These are phyloP conservation scores for Phoxinus dragarum DNA, from an alignment of 2,797 vertebrate species.

Conservation along the genomic window DNA sequence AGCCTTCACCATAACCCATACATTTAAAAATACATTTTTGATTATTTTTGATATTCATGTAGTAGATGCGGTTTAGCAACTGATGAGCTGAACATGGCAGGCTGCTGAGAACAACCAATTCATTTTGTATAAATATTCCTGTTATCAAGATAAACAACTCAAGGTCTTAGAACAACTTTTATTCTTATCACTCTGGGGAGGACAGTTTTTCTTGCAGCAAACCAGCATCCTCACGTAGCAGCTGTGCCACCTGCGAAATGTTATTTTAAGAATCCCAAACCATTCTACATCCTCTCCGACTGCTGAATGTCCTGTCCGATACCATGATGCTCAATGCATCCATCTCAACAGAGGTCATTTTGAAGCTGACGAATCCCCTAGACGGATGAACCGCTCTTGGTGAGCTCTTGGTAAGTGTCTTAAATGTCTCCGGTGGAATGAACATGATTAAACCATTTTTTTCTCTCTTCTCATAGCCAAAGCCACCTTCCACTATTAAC, in stretches of 20 bases:
- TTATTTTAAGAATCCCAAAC: conserved; percentile 19
- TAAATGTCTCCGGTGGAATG: conserved; percentile 44
- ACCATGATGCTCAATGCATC: conserved; percentile 9
- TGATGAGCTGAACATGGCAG: neutral
- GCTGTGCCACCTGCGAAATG: conserved; percentile 41
- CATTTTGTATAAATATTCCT: conserved; percentile 27
- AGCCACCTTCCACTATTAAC: conserved; percentile 65
- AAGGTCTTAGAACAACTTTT: conserved; percentile 40
- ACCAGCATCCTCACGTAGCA: conserved; percentile 16
- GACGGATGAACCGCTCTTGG: conserved; percentile 22
- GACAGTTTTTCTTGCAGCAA: conserved; percentile 14
- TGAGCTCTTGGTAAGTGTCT: conserved; percentile 22
- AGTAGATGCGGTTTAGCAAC: neutral
- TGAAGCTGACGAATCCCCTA: conserved; percentile 21
- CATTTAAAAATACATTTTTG: neutral
- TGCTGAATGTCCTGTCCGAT: neutral
- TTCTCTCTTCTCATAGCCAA: conserved; percentile 55
- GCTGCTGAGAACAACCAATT: conserved; percentile 4
- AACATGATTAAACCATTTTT: conserved; percentile 62
- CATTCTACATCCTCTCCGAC: conserved; percentile 4
- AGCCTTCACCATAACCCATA: neutral
- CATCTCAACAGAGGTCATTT: conserved; percentile 27
- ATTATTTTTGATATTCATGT: neutral
- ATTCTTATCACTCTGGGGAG: conserved; percentile 33
- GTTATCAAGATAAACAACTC: conserved; percentile 25